phyloP scores from a whole-genome alignment of 2,888 invertebrate genomes.

The Epirrita christyi region DNA sequence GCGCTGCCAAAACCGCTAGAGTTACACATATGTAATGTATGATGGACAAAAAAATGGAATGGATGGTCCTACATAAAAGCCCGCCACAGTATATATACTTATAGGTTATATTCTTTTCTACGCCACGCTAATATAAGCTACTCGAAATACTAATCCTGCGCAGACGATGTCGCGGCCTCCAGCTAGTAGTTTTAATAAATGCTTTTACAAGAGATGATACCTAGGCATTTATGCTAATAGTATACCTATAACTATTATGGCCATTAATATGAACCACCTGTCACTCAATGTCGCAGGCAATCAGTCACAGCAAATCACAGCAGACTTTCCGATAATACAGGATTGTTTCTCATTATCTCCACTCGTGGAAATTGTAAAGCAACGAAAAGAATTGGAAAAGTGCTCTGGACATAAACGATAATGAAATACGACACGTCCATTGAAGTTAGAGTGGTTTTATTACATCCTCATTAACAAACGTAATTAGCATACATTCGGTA shows the following conservation, averaged over 20 bases:
- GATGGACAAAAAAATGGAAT: no score
- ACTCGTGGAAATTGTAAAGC: slow-evolving; percentile 23
- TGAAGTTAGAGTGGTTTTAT: slow-evolving; percentile 53
- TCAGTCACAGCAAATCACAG: slow-evolving; percentile 23
- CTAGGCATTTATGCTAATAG: slow-evolving; percentile 5
- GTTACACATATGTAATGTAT: no score
- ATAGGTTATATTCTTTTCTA: no score
- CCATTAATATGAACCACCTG: slow-evolving; percentile 6
- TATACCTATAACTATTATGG: slow-evolving; percentile 6
- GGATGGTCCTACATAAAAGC: no score
- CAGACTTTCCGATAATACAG: slow-evolving; percentile 8
- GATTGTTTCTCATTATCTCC: slow-evolving; percentile 22
- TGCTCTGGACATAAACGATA: slow-evolving; percentile 25
- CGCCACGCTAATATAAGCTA: no score
- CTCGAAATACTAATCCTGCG: no score
- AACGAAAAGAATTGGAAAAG: slow-evolving; percentile 33
- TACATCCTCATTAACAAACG: slow-evolving; percentile 72
- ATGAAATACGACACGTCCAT: slow-evolving; percentile 48
- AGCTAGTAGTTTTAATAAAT: slow-evolving; percentile 1
- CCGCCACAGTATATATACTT: no score
- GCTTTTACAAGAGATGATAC: slow-evolving; percentile 4
- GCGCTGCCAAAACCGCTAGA: no score
- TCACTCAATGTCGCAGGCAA: slow-evolving; percentile 11
- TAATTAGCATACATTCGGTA: slow-evolving; percentile 65
- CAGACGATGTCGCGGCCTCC: no score